Percentiles rank a stretch among this genome's conserved stretches.
Evolutionary conservation across 1,140 invertebrate species (phyloP).

Genomic region (Psilanteris sp.): DNA sequence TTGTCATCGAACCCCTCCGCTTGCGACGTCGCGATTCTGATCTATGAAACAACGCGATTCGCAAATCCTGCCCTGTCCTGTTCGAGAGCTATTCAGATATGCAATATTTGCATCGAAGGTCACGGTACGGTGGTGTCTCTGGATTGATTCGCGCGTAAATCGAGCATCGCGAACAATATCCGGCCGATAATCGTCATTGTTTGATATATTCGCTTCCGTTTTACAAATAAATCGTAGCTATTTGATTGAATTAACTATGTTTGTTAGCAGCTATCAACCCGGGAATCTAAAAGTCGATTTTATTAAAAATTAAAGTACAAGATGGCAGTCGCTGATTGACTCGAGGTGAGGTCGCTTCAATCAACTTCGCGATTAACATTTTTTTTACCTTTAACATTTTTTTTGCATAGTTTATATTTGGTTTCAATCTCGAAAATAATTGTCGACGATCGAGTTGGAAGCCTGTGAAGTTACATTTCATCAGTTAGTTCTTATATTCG

Average conservation of each 20-base stretch:
- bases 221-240: constrained; percentile 1
- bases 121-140: constrained; percentile 35
- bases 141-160: constrained; percentile 38
- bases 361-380: background rate
- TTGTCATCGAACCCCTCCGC: too few relatives aligned
- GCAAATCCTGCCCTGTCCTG: constrained; percentile 38
- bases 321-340: constrained; percentile 52
- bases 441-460: constrained; percentile 6
- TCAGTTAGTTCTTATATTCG: background rate
- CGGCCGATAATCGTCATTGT: constrained; percentile 4
- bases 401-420: background rate
- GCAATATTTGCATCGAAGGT: constrained; percentile 49
- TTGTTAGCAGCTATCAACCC: constrained; percentile 19
- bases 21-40: constrained; percentile 31
- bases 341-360: constrained; percentile 28
- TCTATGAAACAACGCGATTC: constrained; percentile 32
- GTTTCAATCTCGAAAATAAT: constrained; percentile 7
- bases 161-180: constrained; percentile 4
- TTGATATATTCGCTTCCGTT: constrained; percentile 8
- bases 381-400: background rate
- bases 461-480: background rate
- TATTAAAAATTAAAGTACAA: constrained; percentile 61
- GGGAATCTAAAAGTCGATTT: constrained; percentile 43
- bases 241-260: constrained; percentile 18
- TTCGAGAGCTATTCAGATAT: constrained; percentile 45